Evolutionary conservation across 2,888 invertebrate genomes (phyloP).

Genomic region (Chironomus riparius): DNA sequence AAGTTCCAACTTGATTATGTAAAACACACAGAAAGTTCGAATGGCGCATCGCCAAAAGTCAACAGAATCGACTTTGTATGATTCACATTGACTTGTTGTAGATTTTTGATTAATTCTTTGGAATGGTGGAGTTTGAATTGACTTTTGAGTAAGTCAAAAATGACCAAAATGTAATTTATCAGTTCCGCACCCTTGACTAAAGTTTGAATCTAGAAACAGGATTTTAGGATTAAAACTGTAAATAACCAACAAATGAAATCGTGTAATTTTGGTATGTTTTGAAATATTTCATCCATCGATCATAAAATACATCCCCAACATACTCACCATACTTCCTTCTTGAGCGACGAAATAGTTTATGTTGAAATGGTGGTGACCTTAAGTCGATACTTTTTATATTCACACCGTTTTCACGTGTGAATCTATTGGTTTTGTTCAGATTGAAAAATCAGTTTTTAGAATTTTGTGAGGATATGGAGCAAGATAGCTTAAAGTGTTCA

Average conservation of each 20-base stretch:
- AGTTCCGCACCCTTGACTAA: conserved; percentile 37
- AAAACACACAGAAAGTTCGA: conserved; percentile 49
- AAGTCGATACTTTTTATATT: too few relatives aligned
- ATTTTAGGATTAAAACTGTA: conserved; percentile 45
- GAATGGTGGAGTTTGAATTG: conserved; percentile 52
- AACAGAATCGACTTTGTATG: conserved; percentile 47
- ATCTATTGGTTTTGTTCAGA: too few relatives aligned
- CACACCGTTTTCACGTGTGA: too few relatives aligned
- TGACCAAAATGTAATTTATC: too few relatives aligned
- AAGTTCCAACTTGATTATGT: conserved; percentile 59
- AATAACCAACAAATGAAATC: conserved; percentile 45
- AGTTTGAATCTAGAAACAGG: conserved; percentile 48
- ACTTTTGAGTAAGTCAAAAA: conserved; percentile 44
- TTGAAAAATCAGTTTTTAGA: too few relatives aligned
- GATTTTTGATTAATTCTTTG: conserved; percentile 46
- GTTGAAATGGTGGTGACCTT: too few relatives aligned
- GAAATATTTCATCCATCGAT: conserved; percentile 42
- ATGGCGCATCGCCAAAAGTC: conserved; percentile 64
- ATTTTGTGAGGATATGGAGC: too few relatives aligned
- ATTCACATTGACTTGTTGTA: conserved; percentile 45
- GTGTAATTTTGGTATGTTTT: conserved; percentile 44
- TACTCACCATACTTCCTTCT: conserved; percentile 42
- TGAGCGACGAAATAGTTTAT: too few relatives aligned
- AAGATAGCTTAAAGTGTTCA: too few relatives aligned
- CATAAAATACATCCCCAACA: conserved; percentile 43